Evolutionary conservation across 2,113 vertebrate species (phyloP).

Genomic region (Pachycephala philippinensis): DNA sequence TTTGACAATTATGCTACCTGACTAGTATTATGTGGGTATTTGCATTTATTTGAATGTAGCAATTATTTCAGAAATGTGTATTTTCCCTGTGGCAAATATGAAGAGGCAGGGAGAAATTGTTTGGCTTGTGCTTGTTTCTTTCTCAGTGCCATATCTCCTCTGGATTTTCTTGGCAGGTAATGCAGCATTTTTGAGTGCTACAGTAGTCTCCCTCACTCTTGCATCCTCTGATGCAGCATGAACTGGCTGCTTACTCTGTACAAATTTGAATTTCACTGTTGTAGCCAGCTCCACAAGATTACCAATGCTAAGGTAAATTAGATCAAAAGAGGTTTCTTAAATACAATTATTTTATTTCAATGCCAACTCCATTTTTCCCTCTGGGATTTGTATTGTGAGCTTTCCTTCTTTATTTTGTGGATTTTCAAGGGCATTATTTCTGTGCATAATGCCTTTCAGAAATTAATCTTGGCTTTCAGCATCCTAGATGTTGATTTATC

Average conservation of each 20-base stretch:
- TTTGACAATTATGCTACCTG: background rate
- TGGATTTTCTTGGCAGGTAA: background rate
- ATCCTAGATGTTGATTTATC: background rate
- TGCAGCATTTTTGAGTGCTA: background rate
- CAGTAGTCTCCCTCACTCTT: background rate
- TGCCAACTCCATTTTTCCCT: accelerated
- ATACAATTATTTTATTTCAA: background rate
- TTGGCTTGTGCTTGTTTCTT: background rate
- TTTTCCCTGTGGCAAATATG: background rate
- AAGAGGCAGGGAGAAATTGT: background rate
- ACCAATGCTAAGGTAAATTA: background rate
- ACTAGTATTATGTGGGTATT: background rate
- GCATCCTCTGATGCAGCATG: background rate
- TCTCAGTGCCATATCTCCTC: background rate
- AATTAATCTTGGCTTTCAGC: background rate
- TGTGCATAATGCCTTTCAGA: background rate
- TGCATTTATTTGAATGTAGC: background rate
- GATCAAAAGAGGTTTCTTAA: background rate
- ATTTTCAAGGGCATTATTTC: background rate
- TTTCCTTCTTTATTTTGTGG: background rate
- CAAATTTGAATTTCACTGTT: background rate
- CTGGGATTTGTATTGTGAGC: background rate
- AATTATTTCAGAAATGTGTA: background rate
- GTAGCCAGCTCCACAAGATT: background rate
- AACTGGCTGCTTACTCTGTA: background rate